Evolutionary conservation across 2,797 vertebrate species (phyloP), one percentile per base, ranked within the genome.

Genomic region (Orestias chungarensis): DNA sequence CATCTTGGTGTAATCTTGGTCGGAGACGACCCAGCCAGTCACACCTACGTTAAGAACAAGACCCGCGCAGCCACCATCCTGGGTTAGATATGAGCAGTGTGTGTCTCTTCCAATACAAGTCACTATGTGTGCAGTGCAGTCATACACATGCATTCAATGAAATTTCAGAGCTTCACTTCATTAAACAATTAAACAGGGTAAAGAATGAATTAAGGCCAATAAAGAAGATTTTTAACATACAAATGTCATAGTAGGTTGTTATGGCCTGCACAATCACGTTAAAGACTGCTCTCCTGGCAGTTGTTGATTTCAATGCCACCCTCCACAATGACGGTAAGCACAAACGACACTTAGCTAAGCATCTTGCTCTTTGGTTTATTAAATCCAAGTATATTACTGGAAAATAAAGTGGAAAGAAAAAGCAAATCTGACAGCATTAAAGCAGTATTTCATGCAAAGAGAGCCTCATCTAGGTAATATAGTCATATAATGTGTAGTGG

Each of bases 11-110:
- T 97, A 47, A 80, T 99, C 31, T 83, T 97, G 64, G 96, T 98
- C n/a, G 97, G 97, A 23, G 94, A 97, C 54, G 93, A 97, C 78
- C 95, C 95, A 9, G 97, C 96, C 73, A 98, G 97, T 82, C 96
- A 93, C 23, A 95, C 94, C 17, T 99, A 98, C 4, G 97, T 97
- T 52, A 95, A 89, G 86, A 97, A 96, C 90, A 98, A 99, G 93
- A 95, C 96, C 69, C 95, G 92, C 76, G 95, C 96, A 31, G 96
- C 97, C 68, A 93, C 92, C 33, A 85, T 95, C 73, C 93, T 97
- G 81, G 97, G 97, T 98, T 86, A 90, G 90, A 83, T 43, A 75
- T 67, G 29, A 80, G 42, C 70, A 42, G 18, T n/a, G 0, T 73
- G 64, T 33, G 33, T 66, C 66, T 75, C 68, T 61, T 2, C 69